Evolutionary conservation across 64 coral and sea anemone species (phyloP).

Genomic region (Porites australiensis): DNA sequence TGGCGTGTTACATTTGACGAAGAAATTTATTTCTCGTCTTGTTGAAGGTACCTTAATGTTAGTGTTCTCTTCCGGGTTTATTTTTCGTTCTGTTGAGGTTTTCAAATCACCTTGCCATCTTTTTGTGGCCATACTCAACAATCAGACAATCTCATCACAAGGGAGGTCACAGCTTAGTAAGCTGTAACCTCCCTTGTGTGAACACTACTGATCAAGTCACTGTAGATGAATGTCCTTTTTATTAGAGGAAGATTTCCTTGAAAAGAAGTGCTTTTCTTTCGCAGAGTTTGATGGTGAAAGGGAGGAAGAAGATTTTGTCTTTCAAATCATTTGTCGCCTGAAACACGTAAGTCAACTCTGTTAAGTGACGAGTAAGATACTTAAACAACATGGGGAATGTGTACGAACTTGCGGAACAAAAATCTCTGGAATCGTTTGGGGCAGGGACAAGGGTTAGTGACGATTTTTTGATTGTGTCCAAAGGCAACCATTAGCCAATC

Average conservation of each 20-base stretch:
- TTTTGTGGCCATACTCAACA: not conserved
- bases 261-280: not conserved
- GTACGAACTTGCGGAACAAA: too few relatives aligned
- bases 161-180: too few relatives aligned
- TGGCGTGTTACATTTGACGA: slow-evolving; percentile 49
- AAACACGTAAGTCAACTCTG: slow-evolving; percentile 71
- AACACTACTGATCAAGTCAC: not conserved
- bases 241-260: not conserved
- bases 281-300: slow-evolving; percentile 63
- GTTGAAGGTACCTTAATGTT: slow-evolving; percentile 48
- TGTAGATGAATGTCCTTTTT: not conserved
- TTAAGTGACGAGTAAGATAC: too few relatives aligned
- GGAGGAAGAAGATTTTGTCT: slow-evolving; percentile 52
- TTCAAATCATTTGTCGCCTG: slow-evolving; percentile 63
- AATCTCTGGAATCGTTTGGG: too few relatives aligned
- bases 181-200: too few relatives aligned
- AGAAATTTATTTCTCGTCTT: slow-evolving; percentile 69
- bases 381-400: too few relatives aligned
- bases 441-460: too few relatives aligned
- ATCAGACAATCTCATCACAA: too few relatives aligned
- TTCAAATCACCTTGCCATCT: not conserved
- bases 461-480: too few relatives aligned
- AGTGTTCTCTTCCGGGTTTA: too few relatives aligned
- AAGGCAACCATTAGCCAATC: too few relatives aligned
- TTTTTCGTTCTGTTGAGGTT: not conserved